Evolutionary conservation across 1,140 invertebrate genomes (phyloP).

Genomic region (Caenorhabditis latens): DNA sequence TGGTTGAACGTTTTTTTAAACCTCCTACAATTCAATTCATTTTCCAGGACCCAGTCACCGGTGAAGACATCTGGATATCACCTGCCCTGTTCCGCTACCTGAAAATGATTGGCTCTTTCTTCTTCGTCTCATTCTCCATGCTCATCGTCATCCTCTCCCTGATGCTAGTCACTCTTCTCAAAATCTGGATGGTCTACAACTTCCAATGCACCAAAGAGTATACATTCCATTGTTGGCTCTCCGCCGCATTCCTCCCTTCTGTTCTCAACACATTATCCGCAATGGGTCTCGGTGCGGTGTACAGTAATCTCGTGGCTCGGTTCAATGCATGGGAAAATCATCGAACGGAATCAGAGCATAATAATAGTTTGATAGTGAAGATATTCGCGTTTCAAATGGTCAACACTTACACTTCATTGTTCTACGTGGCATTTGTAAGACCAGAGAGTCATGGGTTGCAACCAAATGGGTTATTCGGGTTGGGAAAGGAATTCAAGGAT

Average conservation of each 20-base stretch:
- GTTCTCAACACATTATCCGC: conserved; percentile 60
- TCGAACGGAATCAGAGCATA: conserved; percentile 58
- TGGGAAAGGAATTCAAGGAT: too few species aligned
- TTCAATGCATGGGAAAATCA: conserved; percentile 63
- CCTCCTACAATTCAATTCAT: too few species aligned
- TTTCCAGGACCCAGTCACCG: conserved; percentile 55
- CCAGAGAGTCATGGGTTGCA: conserved; percentile 62
- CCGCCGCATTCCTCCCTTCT: conserved; percentile 56
- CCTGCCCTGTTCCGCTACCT: neutral
- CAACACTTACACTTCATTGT: conserved; percentile 63
- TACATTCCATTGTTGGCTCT: conserved; percentile 55
- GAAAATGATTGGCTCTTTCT: conserved; percentile 42
- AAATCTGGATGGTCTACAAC: conserved; percentile 51
- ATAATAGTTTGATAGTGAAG: too few species aligned
- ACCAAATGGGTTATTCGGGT: conserved; percentile 61
- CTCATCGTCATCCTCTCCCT: conserved; percentile 53
- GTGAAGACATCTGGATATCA: conserved; percentile 56
- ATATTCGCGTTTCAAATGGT: conserved; percentile 64
- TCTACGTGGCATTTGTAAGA: conserved; percentile 63
- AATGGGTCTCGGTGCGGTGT: conserved; percentile 60
- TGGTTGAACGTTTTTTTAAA: too few species aligned
- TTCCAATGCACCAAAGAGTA: conserved; percentile 56
- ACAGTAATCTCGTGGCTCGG: conserved; percentile 26
- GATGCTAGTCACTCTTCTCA: conserved; percentile 56
- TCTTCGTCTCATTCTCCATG: conserved; percentile 61